A percentile compares a stretch with the other conserved stretches of the same genome.
Evolutionary conservation across 2,113 vertebrate genomes (phyloP).

Genomic region (Electrona antarctica): DNA sequence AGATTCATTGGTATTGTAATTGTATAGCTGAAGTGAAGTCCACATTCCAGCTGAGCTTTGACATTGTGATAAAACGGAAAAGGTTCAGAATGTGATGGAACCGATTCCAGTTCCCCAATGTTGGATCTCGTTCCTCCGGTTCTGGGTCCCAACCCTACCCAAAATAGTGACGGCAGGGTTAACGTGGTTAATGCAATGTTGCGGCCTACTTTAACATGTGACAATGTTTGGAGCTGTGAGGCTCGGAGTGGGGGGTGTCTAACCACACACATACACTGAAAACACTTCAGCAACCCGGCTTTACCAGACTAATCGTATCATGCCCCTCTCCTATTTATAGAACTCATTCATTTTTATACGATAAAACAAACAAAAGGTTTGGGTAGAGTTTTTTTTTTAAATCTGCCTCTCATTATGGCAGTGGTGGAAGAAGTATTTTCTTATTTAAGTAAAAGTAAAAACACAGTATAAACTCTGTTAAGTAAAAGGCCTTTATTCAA

Average conservation of each 20-base stretch:
- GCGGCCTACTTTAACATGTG: slow-evolving; percentile 48
- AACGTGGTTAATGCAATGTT: not conserved
- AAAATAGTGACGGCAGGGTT: no score
- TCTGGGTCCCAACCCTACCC: no score
- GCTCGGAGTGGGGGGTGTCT: not conserved
- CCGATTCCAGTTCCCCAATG: no score
- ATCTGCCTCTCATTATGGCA: slow-evolving; percentile 41
- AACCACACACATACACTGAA: not conserved
- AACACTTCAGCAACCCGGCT: slow-evolving; percentile 11
- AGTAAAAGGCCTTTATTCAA: no score
- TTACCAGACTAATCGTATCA: slow-evolving; percentile 16
- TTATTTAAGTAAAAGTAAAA: no score
- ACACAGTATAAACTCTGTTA: no score
- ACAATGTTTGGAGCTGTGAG: slow-evolving; percentile 4
- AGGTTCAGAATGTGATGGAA: no score
- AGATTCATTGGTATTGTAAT: no score
- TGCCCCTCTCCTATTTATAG: slow-evolving; percentile 15
- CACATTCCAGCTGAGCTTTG: no score
- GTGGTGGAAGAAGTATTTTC: slow-evolving; percentile 7
- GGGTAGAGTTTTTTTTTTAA: slow-evolving; percentile 30
- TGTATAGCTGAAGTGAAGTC: no score
- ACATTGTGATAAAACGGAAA: no score
- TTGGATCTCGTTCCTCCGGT: no score
- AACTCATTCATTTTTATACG: slow-evolving; percentile 17
- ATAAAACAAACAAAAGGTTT: slow-evolving; percentile 10